Conservation (phyloP, 2,113 vertebrate genomes). For the Psettodes erumei region DNA sequence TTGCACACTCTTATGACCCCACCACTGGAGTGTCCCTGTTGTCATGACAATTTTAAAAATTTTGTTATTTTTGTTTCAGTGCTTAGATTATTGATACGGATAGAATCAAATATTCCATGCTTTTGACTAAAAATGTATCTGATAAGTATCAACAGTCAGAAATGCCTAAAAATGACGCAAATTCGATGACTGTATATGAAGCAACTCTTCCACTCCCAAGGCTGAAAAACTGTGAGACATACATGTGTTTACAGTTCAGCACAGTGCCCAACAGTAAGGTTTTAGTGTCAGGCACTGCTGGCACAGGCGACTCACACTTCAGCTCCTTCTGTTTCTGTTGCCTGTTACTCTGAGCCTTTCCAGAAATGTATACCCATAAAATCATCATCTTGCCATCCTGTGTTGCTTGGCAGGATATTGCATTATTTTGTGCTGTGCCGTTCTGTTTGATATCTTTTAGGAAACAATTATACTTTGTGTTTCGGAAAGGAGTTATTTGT, state of each 20-base stretch:
- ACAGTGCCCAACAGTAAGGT: constrained; percentile 16
- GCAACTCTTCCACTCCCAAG: not conserved
- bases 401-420: constrained; percentile 8
- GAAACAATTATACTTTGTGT: not conserved
- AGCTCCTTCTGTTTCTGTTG: no score
- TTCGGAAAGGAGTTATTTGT: constrained; percentile 15
- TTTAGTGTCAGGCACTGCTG: constrained; percentile 1
- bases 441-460: constrained; percentile 17
- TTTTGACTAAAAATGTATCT: not conserved
- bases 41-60: not conserved
- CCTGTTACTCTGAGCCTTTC: constrained; percentile 3
- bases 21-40: not conserved
- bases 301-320: constrained; percentile 21
- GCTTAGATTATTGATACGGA: not conserved
- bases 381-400: constrained; percentile 10
- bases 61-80: not conserved
- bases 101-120: not conserved
- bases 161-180: not conserved
- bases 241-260: not conserved
- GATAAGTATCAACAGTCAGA: not conserved
- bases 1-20: not conserved
- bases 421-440: constrained; percentile 18
- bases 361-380: constrained; percentile 28
- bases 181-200: not conserved
- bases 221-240: constrained; percentile 2